Conservation (phyloP, 1,140 invertebrate species). For the Drosophila ficusphila region DNA sequence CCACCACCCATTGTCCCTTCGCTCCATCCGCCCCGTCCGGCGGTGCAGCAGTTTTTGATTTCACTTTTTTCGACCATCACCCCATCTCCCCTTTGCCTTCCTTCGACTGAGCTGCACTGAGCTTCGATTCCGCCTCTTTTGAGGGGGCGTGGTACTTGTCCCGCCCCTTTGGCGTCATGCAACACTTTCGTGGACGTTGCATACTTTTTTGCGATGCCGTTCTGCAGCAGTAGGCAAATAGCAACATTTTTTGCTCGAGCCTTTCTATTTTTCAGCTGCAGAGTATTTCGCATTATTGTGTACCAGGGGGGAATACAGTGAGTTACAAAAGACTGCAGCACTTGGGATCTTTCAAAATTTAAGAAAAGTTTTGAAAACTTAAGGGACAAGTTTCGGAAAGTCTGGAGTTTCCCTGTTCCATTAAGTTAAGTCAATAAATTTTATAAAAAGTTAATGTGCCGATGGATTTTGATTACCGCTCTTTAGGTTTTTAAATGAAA, state of each 20-base stretch:
- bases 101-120: conserved; percentile 51
- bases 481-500: too few relatives aligned
- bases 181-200: conserved; percentile 47
- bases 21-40: too few relatives aligned
- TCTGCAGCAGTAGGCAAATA: conserved; percentile 61
- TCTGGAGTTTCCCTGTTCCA: too few relatives aligned
- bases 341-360: background rate
- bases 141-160: conserved; percentile 1
- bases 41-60: conserved; percentile 77
- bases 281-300: conserved; percentile 43
- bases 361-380: too few relatives aligned
- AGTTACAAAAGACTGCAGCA: background rate
- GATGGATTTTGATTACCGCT: too few relatives aligned
- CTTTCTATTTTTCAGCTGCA: conserved; percentile 59
- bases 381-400: too few relatives aligned
- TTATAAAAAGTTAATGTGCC: too few relatives aligned
- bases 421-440: too few relatives aligned
- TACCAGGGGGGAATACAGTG: conserved; percentile 26
- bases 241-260: conserved; percentile 38
- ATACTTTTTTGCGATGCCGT: conserved; percentile 44
- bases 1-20: conserved; percentile 9
- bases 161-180: conserved; percentile 62
- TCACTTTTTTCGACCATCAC: conserved; percentile 73
- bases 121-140: conserved; percentile 60
- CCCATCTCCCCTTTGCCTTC: conserved; percentile 28